Evolutionary conservation across 37 sponge, comb jelly and placozoan species (phyloP).

Genomic region (Diacarnus erythraeanus): DNA sequence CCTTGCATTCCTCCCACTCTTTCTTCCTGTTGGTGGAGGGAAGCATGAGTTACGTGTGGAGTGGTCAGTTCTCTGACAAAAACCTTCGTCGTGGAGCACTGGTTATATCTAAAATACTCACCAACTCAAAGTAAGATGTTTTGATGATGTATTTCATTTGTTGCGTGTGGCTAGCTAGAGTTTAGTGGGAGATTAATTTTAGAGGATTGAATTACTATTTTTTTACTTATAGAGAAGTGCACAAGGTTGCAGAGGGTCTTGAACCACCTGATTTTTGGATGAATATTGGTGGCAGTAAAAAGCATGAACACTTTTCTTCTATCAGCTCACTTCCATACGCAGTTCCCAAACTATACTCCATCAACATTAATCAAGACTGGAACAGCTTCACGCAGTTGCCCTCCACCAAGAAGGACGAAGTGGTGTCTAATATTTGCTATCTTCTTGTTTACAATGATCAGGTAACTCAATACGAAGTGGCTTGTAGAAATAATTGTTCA

Average conservation of each 20-base stretch:
- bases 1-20: conserved; percentile 54
- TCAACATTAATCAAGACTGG: neutral
- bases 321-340: neutral
- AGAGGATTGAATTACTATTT: too few relatives aligned
- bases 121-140: neutral
- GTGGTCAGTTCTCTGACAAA: conserved; percentile 52
- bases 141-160: neutral
- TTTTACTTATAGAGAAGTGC: conserved; percentile 7
- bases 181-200: too few relatives aligned
- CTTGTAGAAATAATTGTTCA: too few relatives aligned
- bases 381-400: conserved; percentile 7
- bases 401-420: conserved; percentile 17
- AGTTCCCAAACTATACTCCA: conserved; percentile 8
- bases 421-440: conserved; percentile 15
- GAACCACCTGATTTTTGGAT: conserved; percentile 67
- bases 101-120: conserved; percentile 37
- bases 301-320: conserved; percentile 14
- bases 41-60: conserved; percentile 34
- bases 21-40: conserved; percentile 29
- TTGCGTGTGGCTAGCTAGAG: too few relatives aligned
- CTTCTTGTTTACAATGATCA: conserved; percentile 20
- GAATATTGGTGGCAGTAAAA: conserved; percentile 38
- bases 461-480: conserved; percentile 27
- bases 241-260: conserved; percentile 45
- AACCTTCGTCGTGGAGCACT: conserved; percentile 59